A percentile compares a stretch with the other conserved stretches of the same genome.
phyloP scores from a whole-genome alignment of 2,888 invertebrate species.

The Osedax frankpressi region DNA sequence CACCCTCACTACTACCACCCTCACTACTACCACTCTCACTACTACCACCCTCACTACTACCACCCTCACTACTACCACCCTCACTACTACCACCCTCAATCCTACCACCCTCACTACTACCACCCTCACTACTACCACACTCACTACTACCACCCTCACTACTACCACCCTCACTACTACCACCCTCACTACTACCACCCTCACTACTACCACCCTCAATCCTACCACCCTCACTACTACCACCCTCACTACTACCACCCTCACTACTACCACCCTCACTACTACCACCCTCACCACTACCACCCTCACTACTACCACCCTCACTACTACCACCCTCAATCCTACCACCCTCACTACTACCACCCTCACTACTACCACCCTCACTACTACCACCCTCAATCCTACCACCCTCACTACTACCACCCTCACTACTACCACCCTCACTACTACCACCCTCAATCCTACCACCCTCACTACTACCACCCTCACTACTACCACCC shows the following conservation, averaged over 20 bases:
- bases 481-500: slow-evolving; percentile 22
- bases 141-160: slow-evolving; percentile 15
- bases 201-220: neutral
- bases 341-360: slow-evolving; percentile 24
- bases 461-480: slow-evolving; percentile 27
- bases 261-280: neutral
- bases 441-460: slow-evolving; percentile 8
- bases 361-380: slow-evolving; percentile 19
- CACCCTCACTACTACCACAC: slow-evolving; percentile 23
- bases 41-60: slow-evolving; percentile 25
- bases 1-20: slow-evolving; percentile 22
- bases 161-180: neutral
- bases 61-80: slow-evolving; percentile 22
- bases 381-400: slow-evolving; percentile 22
- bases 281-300: slow-evolving; percentile 8
- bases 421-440: slow-evolving; percentile 14
- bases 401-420: slow-evolving; percentile 23
- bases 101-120: slow-evolving; percentile 23
- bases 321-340: slow-evolving; percentile 24
- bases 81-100: slow-evolving; percentile 20
- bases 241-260: neutral
- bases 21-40: slow-evolving; percentile 28
- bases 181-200: neutral
- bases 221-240: neutral
- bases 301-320: slow-evolving; percentile 27